These are phyloP conservation scores for Corapipo altera DNA, from an alignment of 2,113 vertebrate species.

Conservation along the genomic window DNA sequence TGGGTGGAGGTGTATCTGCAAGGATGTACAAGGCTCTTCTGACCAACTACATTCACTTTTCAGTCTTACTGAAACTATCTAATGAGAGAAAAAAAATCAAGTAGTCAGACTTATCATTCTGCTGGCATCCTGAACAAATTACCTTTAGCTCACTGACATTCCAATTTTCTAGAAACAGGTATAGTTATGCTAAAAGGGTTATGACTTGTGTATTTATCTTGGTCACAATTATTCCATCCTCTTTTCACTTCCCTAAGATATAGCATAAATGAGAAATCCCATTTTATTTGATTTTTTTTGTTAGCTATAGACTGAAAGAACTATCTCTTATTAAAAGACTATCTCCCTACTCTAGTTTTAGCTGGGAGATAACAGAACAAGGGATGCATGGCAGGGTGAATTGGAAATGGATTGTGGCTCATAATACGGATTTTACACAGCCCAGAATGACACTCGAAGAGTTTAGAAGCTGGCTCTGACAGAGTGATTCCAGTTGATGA, in stretches of 20 bases:
- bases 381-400: background rate
- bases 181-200: constrained; percentile 55
- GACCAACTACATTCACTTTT: background rate
- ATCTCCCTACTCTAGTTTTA: constrained; percentile 49
- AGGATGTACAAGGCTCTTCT: background rate
- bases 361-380: constrained; percentile 48
- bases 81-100: background rate
- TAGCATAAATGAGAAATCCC: constrained; percentile 54
- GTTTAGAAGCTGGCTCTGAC: background rate
- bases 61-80: constrained; percentile 17
- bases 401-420: background rate
- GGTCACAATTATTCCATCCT: constrained; percentile 63
- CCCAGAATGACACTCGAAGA: background rate
- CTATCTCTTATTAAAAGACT: constrained; percentile 4
- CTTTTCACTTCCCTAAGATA: constrained; percentile 40
- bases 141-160: constrained; percentile 60
- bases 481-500: background rate
- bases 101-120: constrained; percentile 4
- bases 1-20: background rate
- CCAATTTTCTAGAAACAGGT: constrained; percentile 68
- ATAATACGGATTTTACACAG: background rate
- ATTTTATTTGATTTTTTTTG: constrained; percentile 60
- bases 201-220: constrained; percentile 66
- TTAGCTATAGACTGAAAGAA: constrained; percentile 46
- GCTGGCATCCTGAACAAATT: constrained; percentile 44